A percentile compares a stretch with the other conserved stretches of the same genome.
Evolutionary conservation across 2,113 vertebrate genomes (phyloP).

Genomic region (Dasyprocta punctata): DNA sequence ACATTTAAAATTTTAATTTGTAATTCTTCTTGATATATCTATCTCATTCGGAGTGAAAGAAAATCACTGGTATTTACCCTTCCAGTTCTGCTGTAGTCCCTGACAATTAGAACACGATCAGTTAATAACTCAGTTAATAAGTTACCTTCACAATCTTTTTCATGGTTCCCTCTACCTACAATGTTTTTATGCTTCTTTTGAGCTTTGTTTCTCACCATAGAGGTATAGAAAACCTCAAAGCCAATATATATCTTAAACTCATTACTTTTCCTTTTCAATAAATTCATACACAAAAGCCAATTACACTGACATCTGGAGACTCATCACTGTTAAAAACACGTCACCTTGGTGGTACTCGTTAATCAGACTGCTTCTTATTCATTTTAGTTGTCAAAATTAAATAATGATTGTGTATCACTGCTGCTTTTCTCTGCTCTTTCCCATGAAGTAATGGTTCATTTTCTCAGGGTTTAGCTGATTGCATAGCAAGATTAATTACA

Average conservation of each 20-base stretch:
- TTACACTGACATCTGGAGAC: constrained; percentile 11
- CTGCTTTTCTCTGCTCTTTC: constrained; percentile 41
- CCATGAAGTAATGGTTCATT: constrained; percentile 22
- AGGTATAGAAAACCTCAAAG: background rate
- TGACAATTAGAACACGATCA: background rate
- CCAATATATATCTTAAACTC: background rate
- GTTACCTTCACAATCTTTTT: background rate
- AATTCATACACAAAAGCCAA: background rate
- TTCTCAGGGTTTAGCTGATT: constrained; percentile 25
- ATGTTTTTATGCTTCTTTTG: background rate
- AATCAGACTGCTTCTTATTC: constrained; percentile 32
- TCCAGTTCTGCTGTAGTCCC: background rate
- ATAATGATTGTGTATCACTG: background rate
- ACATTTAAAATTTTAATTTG: constrained; percentile 13
- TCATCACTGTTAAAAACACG: constrained; percentile 40
- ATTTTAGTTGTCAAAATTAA: constrained; percentile 14
- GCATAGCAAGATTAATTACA: constrained; percentile 33
- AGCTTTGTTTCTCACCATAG: background rate
- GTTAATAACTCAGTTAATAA: background rate
- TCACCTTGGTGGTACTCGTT: constrained; percentile 51
- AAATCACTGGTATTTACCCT: background rate
- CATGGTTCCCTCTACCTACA: background rate
- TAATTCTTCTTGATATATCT: constrained; percentile 2
- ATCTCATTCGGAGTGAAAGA: background rate
- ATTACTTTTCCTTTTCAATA: constrained; percentile 19